These are phyloP conservation scores for Lumbricus terrestris DNA, from an alignment of 2,888 invertebrate genomes.

Conservation along the genomic window DNA sequence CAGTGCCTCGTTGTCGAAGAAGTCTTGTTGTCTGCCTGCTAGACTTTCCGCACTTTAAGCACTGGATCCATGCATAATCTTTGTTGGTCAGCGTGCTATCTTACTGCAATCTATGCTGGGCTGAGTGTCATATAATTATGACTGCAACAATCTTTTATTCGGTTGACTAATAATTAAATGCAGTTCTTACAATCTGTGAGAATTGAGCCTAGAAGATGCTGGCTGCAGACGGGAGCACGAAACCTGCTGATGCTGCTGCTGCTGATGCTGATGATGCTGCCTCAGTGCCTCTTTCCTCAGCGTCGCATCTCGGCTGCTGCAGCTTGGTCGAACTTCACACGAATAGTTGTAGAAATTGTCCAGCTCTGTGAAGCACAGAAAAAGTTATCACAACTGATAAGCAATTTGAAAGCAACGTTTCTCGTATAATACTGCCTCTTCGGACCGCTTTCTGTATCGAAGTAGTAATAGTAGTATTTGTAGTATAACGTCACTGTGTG, in stretches of 20 bases:
- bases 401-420: neutral
- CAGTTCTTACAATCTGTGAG: neutral
- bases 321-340: neutral
- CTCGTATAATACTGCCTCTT: too few relatives aligned
- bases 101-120: neutral
- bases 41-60: too few relatives aligned
- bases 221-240: neutral
- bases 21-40: neutral
- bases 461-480: too few relatives aligned
- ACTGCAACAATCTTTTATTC: neutral
- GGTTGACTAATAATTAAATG: neutral
- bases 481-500: too few relatives aligned
- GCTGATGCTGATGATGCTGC: too few relatives aligned
- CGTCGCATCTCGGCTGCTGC: neutral
- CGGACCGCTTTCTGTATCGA: neutral
- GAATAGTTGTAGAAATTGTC: conserved; percentile 3
- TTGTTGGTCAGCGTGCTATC: neutral
- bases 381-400: neutral
- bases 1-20: neutral
- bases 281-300: neutral
- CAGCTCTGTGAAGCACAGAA: neutral
- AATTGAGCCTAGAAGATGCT: neutral
- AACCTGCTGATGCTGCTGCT: neutral
- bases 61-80: neutral
- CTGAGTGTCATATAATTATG: neutral